phyloP scores from a whole-genome alignment of 2,797 vertebrate species.

The Tapirus indicus region DNA sequence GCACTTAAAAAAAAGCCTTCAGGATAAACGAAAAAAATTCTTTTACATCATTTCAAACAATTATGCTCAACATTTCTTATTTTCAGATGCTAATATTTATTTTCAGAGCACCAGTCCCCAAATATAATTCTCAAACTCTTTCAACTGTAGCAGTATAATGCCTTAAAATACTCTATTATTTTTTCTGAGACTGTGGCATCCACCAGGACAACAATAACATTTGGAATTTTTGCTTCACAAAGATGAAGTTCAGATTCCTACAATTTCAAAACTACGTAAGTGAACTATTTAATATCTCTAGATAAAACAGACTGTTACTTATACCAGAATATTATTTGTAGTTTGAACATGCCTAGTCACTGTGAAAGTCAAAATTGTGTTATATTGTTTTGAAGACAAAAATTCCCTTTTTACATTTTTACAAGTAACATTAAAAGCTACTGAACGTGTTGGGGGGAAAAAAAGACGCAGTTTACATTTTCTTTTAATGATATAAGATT shows the following conservation, averaged over 20 bases:
- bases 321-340: constrained; percentile 51
- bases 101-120: constrained; percentile 12
- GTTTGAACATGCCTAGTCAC: not conserved
- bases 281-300: constrained; percentile 40
- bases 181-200: constrained; percentile 21
- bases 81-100: constrained; percentile 52
- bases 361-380: constrained; percentile 16
- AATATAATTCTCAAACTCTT: constrained; percentile 48
- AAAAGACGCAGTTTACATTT: constrained; percentile 35
- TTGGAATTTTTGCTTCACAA: constrained; percentile 41
- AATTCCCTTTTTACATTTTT: constrained; percentile 40
- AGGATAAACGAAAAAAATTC: constrained; percentile 29
- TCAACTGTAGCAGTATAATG: constrained; percentile 6
- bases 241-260: constrained; percentile 22
- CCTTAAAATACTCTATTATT: not conserved
- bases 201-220: not conserved
- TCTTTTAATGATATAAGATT: constrained; percentile 43
- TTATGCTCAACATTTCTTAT: constrained; percentile 4
- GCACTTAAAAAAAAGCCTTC: not conserved
- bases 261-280: constrained; percentile 57
- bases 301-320: constrained; percentile 43
- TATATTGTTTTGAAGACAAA: constrained; percentile 47
- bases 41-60: constrained; percentile 36
- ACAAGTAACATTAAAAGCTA: constrained; percentile 46
- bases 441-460: not conserved